Base-by-base conservation (phyloP, 2,888 invertebrate species). In the Drosophila formosana region DNA sequence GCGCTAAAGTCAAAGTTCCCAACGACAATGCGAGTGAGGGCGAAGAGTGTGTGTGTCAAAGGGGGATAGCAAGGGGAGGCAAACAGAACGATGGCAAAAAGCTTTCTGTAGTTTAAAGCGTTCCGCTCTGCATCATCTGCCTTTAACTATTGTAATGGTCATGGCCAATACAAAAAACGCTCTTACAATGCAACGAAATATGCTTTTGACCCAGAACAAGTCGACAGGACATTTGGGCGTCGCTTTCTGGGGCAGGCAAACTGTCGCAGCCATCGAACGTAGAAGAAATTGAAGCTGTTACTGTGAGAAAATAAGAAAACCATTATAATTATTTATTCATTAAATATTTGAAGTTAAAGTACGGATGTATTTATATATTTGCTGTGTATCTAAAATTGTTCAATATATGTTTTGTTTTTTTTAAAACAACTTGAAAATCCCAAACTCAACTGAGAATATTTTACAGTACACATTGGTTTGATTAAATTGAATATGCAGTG, bases 81-180 rank as follows among this genome's bases (percentile, higher is more conserved):
- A 26, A 49, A 57, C 18, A 30, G 39, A 45, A 4, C 30, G 55
- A 50, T 51, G 28, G 72, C 70, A 69, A 63, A 73, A 51, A 74
- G 83, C 67, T 68, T 69, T 85, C 55, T 63, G 67, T 70, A 68
- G 67, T 77, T 82, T 74, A 72, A 83, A 68, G 67, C 84, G 66
- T 64, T 65, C 51, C 68, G 83, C 65, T 82, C 76, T 52, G 66
- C 61, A 58, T 69, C 68, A 52, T 39, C 56, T 66, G 65, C 58
- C 69, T 60, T 68, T 60, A 73, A 64, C 78, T 53, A 49, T 55
- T 53, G 63, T 41, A 37, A 46, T 67, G 57, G 55, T 43, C 58
- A 13, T 30, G 41, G 43, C 52, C 60, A 61, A 52, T 63, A 43
- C 30, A 43, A 50, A 30, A 30, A 64, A 13, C 18, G 23, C 28